Conservation (phyloP, 2,113 vertebrate genomes). For the Motacilla tschutschensis region DNA sequence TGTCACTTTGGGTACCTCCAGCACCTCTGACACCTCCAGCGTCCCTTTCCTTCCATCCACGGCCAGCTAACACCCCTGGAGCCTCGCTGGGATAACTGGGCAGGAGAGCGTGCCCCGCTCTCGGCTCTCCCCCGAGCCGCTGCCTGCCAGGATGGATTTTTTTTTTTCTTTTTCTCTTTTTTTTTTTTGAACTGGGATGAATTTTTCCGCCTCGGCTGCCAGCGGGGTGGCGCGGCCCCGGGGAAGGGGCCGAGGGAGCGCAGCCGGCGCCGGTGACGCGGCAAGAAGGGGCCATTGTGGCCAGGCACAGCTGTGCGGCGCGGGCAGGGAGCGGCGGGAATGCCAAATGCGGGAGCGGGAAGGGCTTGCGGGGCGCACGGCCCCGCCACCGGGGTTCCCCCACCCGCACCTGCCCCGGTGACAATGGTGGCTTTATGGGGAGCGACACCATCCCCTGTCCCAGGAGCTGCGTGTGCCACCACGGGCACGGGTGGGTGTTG, state of each 20-base stretch:
- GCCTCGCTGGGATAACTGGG: not conserved
- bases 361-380: not conserved
- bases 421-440: not conserved
- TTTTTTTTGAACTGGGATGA: not conserved
- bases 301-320: not conserved
- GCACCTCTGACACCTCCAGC: not conserved
- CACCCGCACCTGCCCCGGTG: not conserved
- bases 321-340: not conserved
- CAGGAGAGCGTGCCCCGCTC: not conserved
- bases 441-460: rapidly evolving
- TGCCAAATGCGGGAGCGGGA: not conserved
- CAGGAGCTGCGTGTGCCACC: not conserved
- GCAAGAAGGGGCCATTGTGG: conserved; percentile 63
- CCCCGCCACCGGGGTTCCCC: not conserved
- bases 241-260: not conserved
- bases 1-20: not conserved
- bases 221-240: not conserved
- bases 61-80: rapidly evolving
- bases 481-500: not conserved
- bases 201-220: not conserved
- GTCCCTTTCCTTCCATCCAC: not conserved
- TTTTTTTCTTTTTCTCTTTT: not conserved
- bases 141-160: not conserved
- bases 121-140: not conserved
- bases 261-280: not conserved